Evolutionary conservation across 2,888 invertebrate genomes (phyloP).

Genomic region (Periphyllus acericola): DNA sequence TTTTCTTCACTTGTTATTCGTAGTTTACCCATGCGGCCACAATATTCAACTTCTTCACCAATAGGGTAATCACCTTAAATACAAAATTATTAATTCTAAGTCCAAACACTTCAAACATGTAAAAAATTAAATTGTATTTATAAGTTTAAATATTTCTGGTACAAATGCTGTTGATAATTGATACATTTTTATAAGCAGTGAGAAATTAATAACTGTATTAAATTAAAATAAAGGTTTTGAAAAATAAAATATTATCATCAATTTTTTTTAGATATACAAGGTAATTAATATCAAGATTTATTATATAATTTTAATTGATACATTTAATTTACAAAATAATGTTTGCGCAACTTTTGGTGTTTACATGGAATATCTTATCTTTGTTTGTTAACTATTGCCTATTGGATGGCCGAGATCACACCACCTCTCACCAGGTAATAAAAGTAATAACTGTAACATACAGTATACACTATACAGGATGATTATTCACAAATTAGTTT

Average conservation of each 20-base stretch:
- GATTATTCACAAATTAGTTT: neutral
- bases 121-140: neutral
- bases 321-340: no score
- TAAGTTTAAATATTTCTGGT: no score
- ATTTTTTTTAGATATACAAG: no score
- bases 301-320: no score
- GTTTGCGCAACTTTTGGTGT: neutral
- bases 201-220: no score
- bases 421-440: neutral
- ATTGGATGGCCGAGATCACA: constrained; percentile 29
- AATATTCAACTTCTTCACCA: constrained; percentile 91
- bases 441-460: neutral
- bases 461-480: neutral
- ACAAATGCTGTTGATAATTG: no score
- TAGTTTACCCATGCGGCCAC: constrained; percentile 87
- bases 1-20: constrained; percentile 89
- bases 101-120: neutral
- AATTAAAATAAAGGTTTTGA: no score
- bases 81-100: constrained; percentile 44
- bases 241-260: no score
- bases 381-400: neutral
- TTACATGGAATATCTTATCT: constrained; percentile 38
- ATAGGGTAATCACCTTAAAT: constrained; percentile 78
- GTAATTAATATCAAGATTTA: no score
- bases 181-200: no score